These are phyloP conservation scores for Opisthocomus hoazin DNA, from an alignment of 2,113 vertebrate species.

Conservation along the genomic window DNA sequence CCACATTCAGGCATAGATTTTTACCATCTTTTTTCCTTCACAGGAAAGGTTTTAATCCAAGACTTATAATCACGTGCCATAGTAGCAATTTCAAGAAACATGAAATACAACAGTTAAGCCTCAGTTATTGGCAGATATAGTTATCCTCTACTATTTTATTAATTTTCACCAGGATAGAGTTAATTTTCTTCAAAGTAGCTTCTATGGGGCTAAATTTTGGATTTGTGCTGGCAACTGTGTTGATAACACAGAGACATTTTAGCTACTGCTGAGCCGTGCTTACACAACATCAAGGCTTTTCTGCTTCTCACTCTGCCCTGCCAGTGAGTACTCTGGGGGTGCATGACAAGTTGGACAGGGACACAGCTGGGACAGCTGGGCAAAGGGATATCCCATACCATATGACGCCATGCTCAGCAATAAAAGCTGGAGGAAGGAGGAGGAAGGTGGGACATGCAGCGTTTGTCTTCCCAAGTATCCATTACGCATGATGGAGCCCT, in stretches of 20 bases:
- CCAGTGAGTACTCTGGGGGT: rapidly evolving
- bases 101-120: neutral
- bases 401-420: neutral
- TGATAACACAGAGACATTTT: neutral
- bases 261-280: neutral
- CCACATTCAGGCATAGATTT: neutral
- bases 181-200: neutral
- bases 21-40: neutral
- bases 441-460: neutral
- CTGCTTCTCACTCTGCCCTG: neutral
- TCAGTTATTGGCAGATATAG: neutral
- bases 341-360: neutral
- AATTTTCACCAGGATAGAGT: neutral
- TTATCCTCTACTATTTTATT: neutral
- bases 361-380: neutral
- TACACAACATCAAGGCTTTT: neutral
- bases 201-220: neutral
- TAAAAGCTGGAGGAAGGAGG: neutral
- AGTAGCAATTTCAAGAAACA: neutral
- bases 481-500: rapidly evolving
- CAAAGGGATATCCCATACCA: neutral
- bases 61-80: neutral
- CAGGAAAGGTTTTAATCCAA: neutral
- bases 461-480: neutral
- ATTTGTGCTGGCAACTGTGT: neutral